A percentile compares a stretch with the other conserved stretches of the same genome.
phyloP scores from a whole-genome alignment of 1,140 invertebrate genomes.

The Psilanteris sp. region DNA sequence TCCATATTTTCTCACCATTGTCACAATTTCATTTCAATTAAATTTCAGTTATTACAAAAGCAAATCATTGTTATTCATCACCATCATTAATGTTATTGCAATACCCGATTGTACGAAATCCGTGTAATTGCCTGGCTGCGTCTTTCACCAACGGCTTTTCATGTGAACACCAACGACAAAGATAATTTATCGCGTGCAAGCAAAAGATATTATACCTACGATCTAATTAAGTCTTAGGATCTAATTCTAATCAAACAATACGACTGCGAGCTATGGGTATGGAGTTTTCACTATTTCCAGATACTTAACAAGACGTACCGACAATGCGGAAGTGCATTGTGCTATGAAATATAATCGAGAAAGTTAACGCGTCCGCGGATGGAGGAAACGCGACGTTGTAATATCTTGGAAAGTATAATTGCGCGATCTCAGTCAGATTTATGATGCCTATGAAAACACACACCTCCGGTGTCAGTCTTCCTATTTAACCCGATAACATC shows the following conservation, averaged over 20 bases:
- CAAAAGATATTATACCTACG: slow-evolving; percentile 33
- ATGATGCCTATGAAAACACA: slow-evolving; percentile 21
- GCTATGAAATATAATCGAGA: slow-evolving; percentile 64
- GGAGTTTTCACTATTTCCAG: slow-evolving; percentile 56
- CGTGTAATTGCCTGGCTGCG: slow-evolving; percentile 43
- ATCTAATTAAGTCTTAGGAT: slow-evolving; percentile 58
- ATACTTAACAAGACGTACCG: slow-evolving; percentile 49
- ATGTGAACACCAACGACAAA: slow-evolving; percentile 53
- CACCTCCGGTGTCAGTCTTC: background rate
- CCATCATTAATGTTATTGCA: slow-evolving; percentile 46
- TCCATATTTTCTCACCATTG: slow-evolving; percentile 42
- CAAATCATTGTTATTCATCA: slow-evolving; percentile 55
- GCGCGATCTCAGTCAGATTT: slow-evolving; percentile 48
- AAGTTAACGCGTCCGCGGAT: slow-evolving; percentile 58
- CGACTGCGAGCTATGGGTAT: slow-evolving; percentile 24
- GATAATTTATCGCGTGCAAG: slow-evolving; percentile 60
- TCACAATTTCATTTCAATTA: slow-evolving; percentile 35
- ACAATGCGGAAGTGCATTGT: slow-evolving; percentile 63
- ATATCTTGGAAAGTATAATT: slow-evolving; percentile 62
- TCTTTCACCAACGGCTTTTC: slow-evolving; percentile 49
- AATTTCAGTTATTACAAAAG: slow-evolving; percentile 45
- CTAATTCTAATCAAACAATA: slow-evolving; percentile 63
- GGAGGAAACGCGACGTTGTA: slow-evolving; percentile 57
- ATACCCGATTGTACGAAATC: slow-evolving; percentile 51
- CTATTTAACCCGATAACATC: background rate